phyloP scores from a whole-genome alignment of 1,140 invertebrate genomes.

The Araneus ventricosus region DNA sequence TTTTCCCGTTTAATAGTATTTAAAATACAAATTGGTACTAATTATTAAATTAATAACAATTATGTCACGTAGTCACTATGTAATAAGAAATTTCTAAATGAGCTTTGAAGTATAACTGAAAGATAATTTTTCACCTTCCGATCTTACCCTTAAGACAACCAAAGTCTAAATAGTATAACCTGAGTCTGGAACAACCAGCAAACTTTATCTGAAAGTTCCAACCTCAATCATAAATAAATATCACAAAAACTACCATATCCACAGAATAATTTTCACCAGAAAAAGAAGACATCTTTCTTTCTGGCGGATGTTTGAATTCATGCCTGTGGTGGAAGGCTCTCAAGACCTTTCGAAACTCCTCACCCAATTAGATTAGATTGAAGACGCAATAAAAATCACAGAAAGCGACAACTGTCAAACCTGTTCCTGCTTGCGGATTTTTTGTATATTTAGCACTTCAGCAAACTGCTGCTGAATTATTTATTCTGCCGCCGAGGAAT shows the following conservation, averaged over 20 bases:
- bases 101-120: too few species aligned
- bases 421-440: not conserved
- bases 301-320: not conserved
- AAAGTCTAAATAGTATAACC: too few species aligned
- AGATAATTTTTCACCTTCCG: too few species aligned
- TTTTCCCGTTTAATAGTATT: too few species aligned
- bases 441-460: not conserved
- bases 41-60: too few species aligned
- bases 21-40: too few species aligned
- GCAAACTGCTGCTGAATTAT: not conserved
- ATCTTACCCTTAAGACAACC: too few species aligned
- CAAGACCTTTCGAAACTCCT: not conserved
- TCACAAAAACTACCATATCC: not conserved
- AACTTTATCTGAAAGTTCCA: too few species aligned
- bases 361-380: not conserved
- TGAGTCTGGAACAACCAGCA: too few species aligned
- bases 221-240: too few species aligned
- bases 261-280: not conserved
- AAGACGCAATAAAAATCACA: constrained; percentile 5
- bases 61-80: too few species aligned
- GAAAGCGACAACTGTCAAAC: not conserved
- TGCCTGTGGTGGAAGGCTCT: not conserved
- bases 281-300: not conserved
- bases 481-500: not conserved
- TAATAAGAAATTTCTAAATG: too few species aligned